Evolutionary conservation across 2,797 vertebrate genomes (phyloP).

Genomic region (Hyperoplus immaculatus): DNA sequence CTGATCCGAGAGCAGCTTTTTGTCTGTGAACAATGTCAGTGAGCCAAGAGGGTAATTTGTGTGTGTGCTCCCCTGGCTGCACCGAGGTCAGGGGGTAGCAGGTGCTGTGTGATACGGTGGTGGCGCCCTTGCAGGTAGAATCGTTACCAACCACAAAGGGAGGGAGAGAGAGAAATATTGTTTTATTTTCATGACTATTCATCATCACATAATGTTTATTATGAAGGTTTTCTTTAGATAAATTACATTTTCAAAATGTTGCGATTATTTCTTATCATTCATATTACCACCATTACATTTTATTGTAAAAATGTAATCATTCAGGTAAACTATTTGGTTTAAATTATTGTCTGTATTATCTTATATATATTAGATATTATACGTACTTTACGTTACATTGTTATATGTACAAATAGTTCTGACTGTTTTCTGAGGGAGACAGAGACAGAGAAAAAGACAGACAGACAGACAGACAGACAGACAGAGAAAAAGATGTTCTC

Average conservation of each 20-base stretch:
- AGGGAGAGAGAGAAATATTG: conserved; percentile 2
- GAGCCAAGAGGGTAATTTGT: conserved; percentile 51
- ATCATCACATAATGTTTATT: too few species aligned
- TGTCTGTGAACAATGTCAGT: conserved; percentile 45
- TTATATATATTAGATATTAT: too few species aligned
- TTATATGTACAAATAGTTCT: too few species aligned
- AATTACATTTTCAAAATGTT: too few species aligned
- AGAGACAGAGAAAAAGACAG: not conserved
- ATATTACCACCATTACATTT: too few species aligned
- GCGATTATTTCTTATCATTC: too few species aligned
- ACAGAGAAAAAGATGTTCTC: not conserved
- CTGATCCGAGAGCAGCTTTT: conserved; percentile 58
- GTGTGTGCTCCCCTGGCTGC: conserved; percentile 38
- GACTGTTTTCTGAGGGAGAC: not conserved
- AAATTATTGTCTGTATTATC: too few species aligned
- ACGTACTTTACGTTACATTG: too few species aligned
- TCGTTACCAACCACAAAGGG: conserved; percentile 49
- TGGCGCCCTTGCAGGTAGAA: conserved; percentile 40
- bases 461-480: conserved; percentile 26
- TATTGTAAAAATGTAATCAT: too few species aligned
- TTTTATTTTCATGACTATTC: too few species aligned
- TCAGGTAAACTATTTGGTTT: too few species aligned
- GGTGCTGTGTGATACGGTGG: conserved; percentile 72
- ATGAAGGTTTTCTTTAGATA: too few species aligned
- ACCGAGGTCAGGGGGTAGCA: conserved; percentile 67